Evolutionary conservation across 2,797 vertebrate genomes (phyloP), one percentile per base, ranked within the genome.

Genomic region (Muraenolepis orangiensis): DNA sequence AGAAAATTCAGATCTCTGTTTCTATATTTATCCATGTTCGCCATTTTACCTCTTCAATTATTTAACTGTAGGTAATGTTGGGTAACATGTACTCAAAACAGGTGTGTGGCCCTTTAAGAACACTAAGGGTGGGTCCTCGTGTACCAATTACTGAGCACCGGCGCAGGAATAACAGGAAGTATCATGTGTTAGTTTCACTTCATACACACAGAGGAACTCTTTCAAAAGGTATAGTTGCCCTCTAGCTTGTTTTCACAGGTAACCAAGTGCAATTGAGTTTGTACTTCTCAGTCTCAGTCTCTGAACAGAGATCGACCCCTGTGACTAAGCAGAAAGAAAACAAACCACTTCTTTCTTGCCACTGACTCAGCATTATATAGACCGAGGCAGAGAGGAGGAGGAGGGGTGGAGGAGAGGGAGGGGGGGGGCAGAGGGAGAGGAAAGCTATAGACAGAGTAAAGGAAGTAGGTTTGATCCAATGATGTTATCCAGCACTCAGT

Each of bases 141-240:
- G 67, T 78, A 77, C 93, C 93, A 93, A 91, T 93, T 72, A 86
- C 78, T 72, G 80, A 30, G 66, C 83, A 76, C 66, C 71, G 31
- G 75, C 75, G 80, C 74, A 69, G 73, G 61, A 80, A 88, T 87
- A 89, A 90, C 88, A 93, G 93, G 92, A 94, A 94, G 87, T 90
- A 83, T 74, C 79, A 75, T 85, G 83, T 80, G 82, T 78, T 85
- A 74, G 81, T 78, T 83, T 32, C 64, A 75, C 72, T 80, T 80
- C 76, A 87, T 67, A 86, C 74, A 86, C 74, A 79, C 79, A 90
- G 79, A 76, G 67, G 31, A 81, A 85, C 75, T 86, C 82, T 70
- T 57, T 73, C 69, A 2, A 70, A n/a, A 85, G 86, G 85, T 90
- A 91, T 72, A 81, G 72, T 74, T 76, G 34, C 31, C 66, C 81